A percentile compares a stretch with the other conserved stretches of the same genome.
These are phyloP conservation scores for Dascillus cervinus DNA, from an alignment of 2,888 invertebrate species.

Conservation along the genomic window DNA sequence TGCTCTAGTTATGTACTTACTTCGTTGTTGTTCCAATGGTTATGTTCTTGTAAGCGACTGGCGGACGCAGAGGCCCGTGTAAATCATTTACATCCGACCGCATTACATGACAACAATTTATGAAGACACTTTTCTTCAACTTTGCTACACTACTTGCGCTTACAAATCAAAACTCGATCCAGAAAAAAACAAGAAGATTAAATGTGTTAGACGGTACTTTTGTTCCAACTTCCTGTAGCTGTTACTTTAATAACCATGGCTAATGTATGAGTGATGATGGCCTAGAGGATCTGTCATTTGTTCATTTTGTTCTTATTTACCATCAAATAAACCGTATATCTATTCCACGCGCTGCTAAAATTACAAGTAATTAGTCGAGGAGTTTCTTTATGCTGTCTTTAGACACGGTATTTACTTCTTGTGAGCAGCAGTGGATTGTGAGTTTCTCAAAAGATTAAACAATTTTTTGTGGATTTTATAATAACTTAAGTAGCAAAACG, in stretches of 20 bases:
- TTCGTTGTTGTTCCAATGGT: no score
- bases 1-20: neutral
- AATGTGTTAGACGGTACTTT: no score
- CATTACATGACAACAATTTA: constrained; percentile 30
- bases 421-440: no score
- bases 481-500: no score
- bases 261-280: constrained; percentile 20
- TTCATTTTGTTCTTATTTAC: constrained; percentile 12
- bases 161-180: no score
- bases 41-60: constrained; percentile 3
- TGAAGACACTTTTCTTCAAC: no score
- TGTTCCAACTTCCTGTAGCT: constrained; percentile 12
- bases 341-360: constrained; percentile 13
- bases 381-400: no score
- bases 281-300: constrained; percentile 11
- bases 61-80: constrained; percentile 29
- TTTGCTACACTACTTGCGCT: no score
- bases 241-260: constrained; percentile 21
- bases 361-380: constrained; percentile 17
- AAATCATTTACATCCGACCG: constrained; percentile 36
- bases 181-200: no score
- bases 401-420: no score
- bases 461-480: no score
- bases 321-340: constrained; percentile 21
- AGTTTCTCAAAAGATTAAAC: no score